phyloP scores from a whole-genome alignment of 2,888 invertebrate genomes.

The Melanostoma scalare region DNA sequence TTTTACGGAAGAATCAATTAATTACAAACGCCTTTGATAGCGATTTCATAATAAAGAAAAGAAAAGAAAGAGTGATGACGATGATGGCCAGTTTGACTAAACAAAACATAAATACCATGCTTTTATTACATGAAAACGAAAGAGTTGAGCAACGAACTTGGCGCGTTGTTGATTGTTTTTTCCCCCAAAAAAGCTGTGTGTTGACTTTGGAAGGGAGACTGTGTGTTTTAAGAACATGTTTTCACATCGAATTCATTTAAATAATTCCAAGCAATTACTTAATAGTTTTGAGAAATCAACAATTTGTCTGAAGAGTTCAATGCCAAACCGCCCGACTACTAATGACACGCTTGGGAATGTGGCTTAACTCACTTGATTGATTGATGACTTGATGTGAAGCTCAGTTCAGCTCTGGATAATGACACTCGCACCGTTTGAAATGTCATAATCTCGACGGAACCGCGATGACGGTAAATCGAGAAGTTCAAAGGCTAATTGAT shows the following conservation, averaged over 20 bases:
- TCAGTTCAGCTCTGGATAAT: neutral
- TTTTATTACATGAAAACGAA: neutral
- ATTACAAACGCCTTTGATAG: no score
- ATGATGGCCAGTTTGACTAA: neutral
- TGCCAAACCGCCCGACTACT: neutral
- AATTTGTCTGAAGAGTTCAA: neutral
- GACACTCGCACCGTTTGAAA: neutral
- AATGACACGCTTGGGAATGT: no score
- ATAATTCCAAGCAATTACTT: neutral
- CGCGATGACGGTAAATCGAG: neutral
- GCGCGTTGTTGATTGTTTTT: neutral
- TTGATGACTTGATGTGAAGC: no score
- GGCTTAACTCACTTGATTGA: no score
- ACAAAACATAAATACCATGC: neutral
- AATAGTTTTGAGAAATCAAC: neutral
- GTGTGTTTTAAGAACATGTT: neutral
- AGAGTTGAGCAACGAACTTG: conserved; percentile 27
- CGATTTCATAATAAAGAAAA: no score
- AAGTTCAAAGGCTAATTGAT: neutral
- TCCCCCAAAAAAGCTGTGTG: neutral
- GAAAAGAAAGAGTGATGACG: neutral
- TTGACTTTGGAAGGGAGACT: neutral
- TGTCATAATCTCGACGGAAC: neutral
- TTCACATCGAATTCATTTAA: neutral
- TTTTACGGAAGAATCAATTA: no score